Percentiles rank a stretch among this genome's conserved stretches.
Conservation (phyloP, 2,797 vertebrate genomes). For the Natrix natrix region DNA sequence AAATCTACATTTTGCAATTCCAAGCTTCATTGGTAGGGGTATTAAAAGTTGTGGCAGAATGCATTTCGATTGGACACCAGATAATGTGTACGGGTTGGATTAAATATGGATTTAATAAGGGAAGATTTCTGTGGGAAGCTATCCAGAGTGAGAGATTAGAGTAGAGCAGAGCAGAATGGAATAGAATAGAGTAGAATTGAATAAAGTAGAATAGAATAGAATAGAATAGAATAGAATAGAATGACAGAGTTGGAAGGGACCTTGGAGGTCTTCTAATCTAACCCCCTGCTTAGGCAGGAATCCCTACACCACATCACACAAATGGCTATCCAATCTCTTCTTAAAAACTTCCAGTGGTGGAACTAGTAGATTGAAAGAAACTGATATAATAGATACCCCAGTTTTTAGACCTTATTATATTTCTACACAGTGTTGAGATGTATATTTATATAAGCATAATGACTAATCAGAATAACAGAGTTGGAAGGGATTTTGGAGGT, state of each 20-base stretch:
- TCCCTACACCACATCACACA: too few species aligned
- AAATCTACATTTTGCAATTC: background rate
- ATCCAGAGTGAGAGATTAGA: background rate
- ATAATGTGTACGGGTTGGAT: background rate
- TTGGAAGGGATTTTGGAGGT: background rate
- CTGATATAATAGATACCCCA: background rate
- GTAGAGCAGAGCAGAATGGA: too few species aligned
- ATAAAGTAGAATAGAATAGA: too few species aligned
- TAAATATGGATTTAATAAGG: conserved; percentile 10
- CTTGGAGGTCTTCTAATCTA: too few species aligned
- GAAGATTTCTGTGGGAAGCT: background rate
- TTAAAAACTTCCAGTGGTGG: too few species aligned
- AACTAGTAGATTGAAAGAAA: too few species aligned
- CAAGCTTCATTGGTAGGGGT: conserved; percentile 15
- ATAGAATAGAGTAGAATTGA: too few species aligned
- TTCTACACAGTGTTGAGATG: background rate
- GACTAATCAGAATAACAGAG: background rate
- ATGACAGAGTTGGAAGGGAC: too few species aligned
- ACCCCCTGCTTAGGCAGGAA: too few species aligned
- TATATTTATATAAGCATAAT: background rate
- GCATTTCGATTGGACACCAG: conserved; percentile 10
- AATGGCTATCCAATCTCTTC: too few species aligned
- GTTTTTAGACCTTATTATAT: background rate
- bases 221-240: too few species aligned
- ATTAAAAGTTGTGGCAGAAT: conserved; percentile 12